Conservation (phyloP, 2,797 vertebrate genomes). For the Typhlichthys eigenmanni region DNA sequence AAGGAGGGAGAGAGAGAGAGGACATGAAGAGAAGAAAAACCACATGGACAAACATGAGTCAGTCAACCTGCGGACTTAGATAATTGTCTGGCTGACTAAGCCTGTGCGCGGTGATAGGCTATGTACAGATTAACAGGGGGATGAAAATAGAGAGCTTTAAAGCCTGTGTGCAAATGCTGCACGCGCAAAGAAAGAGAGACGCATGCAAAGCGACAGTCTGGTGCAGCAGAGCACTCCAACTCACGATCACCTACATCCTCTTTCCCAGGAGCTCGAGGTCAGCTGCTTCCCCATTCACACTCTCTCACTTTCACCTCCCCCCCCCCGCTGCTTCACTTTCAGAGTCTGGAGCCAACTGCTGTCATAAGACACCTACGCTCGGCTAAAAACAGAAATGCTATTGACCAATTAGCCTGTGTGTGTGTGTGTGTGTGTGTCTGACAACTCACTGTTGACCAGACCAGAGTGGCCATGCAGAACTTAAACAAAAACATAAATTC, state of each 20-base stretch:
- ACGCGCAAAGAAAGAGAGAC: slow-evolving; percentile 9
- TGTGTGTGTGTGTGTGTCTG: too few species aligned
- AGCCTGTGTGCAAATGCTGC: background rate
- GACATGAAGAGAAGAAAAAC: too few species aligned
- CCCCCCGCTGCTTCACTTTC: slow-evolving; percentile 26
- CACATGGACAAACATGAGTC: too few species aligned
- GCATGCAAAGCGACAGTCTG: slow-evolving; percentile 29
- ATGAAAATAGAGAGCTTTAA: too few species aligned
- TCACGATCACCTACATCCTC: slow-evolving; percentile 70
- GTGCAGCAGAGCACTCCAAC: slow-evolving; percentile 41
- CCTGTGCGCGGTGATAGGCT: too few species aligned
- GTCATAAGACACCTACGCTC: slow-evolving; percentile 41
- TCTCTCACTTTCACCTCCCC: slow-evolving; percentile 77
- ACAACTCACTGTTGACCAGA: background rate
- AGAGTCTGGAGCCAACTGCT: slow-evolving; percentile 42
- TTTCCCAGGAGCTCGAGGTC: slow-evolving; percentile 72
- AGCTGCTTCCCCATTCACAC: slow-evolving; percentile 67
- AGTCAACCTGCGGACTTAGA: too few species aligned
- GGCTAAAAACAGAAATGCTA: slow-evolving; percentile 20
- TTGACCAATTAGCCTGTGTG: too few species aligned
- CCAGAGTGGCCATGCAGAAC: slow-evolving; percentile 16
- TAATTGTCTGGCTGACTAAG: too few species aligned
- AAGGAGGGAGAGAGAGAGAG: too few species aligned
- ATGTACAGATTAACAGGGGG: too few species aligned
- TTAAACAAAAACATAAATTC: too few species aligned